Percentiles rank a stretch among this genome's conserved stretches.
phyloP scores from a whole-genome alignment of 2,888 invertebrate species.

The Agapostemon virescens region DNA sequence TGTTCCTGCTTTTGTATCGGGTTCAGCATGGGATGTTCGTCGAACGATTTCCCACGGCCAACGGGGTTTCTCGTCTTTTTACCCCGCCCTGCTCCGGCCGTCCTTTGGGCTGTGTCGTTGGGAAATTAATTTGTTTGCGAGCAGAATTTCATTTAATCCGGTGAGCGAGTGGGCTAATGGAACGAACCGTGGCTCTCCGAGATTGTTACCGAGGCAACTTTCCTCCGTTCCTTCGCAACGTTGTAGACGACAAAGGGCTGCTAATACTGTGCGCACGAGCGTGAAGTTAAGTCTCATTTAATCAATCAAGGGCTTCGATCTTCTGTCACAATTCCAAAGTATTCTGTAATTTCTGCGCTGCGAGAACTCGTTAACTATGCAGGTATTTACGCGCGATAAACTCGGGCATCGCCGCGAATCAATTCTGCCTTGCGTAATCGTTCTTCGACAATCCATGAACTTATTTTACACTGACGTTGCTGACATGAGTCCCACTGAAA shows the following conservation, averaged over 20 bases:
- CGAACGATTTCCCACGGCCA: background rate
- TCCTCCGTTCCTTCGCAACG: background rate
- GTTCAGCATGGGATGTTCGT: background rate
- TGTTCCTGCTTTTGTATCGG: background rate
- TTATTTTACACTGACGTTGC: too few species aligned
- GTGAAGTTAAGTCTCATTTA: background rate
- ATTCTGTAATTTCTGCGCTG: background rate
- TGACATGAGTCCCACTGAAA: too few species aligned
- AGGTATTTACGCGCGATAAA: background rate
- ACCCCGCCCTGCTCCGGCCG: background rate
- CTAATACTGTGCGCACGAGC: background rate
- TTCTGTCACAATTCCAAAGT: background rate
- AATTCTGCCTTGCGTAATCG: background rate
- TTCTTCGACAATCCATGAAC: background rate
- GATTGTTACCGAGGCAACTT: slow-evolving; percentile 2
- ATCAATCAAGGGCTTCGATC: background rate
- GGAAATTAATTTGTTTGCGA: slow-evolving; percentile 59
- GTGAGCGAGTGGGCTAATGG: slow-evolving; percentile 43
- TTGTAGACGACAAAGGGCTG: background rate
- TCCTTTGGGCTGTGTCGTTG: slow-evolving; percentile 7
- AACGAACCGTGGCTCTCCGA: slow-evolving; percentile 55
- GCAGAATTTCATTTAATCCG: slow-evolving; percentile 61
- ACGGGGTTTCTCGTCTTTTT: background rate
- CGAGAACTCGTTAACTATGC: background rate
- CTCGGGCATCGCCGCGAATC: background rate